phyloP scores from a whole-genome alignment of 2,888 invertebrate species.

The Hydriomena furcata region DNA sequence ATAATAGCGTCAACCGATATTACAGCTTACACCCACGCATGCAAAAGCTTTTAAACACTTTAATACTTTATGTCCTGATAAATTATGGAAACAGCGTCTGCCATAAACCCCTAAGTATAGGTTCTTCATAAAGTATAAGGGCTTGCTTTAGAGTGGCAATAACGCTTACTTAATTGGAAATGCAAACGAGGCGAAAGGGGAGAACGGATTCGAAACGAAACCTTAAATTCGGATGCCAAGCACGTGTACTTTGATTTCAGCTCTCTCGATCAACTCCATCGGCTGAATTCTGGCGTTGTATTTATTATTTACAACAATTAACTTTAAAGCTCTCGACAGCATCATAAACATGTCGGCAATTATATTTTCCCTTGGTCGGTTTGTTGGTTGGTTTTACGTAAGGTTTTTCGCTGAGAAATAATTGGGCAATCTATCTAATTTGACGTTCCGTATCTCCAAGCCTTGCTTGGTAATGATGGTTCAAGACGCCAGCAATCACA shows the following conservation, averaged over 20 bases:
- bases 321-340: conserved; percentile 8
- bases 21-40: conserved; percentile 23
- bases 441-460: conserved; percentile 4
- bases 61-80: conserved; percentile 20
- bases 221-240: conserved; percentile 45
- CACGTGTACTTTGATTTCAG: conserved; percentile 69
- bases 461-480: conserved; percentile 32
- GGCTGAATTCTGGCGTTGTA: conserved; percentile 49
- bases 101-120: conserved; percentile 37
- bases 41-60: conserved; percentile 32
- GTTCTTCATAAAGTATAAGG: conserved; percentile 30
- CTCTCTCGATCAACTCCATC: conserved; percentile 58
- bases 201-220: conserved; percentile 45
- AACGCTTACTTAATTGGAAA: conserved; percentile 47
- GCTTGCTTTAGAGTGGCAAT: conserved; percentile 31
- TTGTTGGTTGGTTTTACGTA: conserved; percentile 12
- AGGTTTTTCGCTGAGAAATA: conserved; percentile 11
- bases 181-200: conserved; percentile 54
- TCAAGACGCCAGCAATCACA: conserved; percentile 41
- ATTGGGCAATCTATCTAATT: conserved; percentile 19
- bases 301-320: conserved; percentile 42
- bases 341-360: conserved; percentile 15
- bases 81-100: conserved; percentile 45
- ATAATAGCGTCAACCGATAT: conserved; percentile 13
- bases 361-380: background rate